These are phyloP conservation scores for Barnardius zonarius DNA, from an alignment of 2,113 vertebrate genomes.

Conservation along the genomic window DNA sequence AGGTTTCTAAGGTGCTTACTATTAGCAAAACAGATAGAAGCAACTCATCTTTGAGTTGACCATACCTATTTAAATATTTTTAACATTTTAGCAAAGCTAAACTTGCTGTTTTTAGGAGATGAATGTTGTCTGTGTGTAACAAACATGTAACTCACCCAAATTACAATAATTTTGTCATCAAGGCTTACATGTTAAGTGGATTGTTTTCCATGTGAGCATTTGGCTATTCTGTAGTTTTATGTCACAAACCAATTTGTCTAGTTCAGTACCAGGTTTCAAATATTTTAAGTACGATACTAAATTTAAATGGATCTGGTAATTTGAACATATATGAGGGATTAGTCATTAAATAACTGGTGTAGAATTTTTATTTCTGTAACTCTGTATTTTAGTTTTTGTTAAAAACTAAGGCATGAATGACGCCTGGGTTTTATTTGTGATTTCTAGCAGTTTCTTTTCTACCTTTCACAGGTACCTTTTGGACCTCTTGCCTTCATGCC, in stretches of 20 bases:
- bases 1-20: not conserved
- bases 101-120: not conserved
- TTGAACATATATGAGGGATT: not conserved
- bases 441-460: constrained; percentile 20
- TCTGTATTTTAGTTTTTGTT: not conserved
- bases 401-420: not conserved
- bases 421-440: not conserved
- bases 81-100: not conserved
- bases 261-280: not conserved
- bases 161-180: not conserved
- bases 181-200: not conserved
- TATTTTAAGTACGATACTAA: not conserved
- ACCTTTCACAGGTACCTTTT: constrained; percentile 86
- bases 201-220: not conserved
- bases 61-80: not conserved
- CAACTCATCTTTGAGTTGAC: not conserved
- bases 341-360: not conserved
- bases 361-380: not conserved
- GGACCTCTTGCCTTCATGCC: constrained; percentile 98
- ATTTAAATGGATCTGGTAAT: not conserved
- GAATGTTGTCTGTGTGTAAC: not conserved
- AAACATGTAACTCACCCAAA: not conserved
- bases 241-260: not conserved
- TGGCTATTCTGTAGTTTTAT: not conserved
- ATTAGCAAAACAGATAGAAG: not conserved